Evolutionary conservation across 1,140 invertebrate species (phyloP).

Genomic region (Brachionus rotundiformis): DNA sequence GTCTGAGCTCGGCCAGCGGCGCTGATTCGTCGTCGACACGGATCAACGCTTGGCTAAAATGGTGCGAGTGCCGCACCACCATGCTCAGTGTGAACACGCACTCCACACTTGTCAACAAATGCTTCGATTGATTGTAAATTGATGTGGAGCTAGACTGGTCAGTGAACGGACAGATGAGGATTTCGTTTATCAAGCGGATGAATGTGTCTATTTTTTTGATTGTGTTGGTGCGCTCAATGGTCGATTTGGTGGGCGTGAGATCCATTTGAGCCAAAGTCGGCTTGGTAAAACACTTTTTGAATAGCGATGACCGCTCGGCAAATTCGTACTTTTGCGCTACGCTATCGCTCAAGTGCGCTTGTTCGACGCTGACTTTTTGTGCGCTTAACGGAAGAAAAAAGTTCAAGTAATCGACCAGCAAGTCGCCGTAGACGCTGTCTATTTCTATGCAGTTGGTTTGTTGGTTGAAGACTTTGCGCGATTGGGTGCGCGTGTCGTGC

Average conservation of each 20-base stretch:
- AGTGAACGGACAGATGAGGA: not conserved
- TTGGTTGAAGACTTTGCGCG: conserved; percentile 25
- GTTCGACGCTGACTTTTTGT: not conserved
- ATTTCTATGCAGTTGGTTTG: not conserved
- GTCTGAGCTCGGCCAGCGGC: not conserved
- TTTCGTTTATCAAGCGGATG: conserved; percentile 7
- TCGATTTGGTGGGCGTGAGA: not conserved
- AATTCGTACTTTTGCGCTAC: not conserved
- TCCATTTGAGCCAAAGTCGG: not conserved
- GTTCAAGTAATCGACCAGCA: conserved; percentile 24
- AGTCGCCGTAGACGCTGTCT: conserved; percentile 26
- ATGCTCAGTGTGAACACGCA: conserved; percentile 17
- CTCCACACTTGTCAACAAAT: not conserved
- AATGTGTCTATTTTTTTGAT: conserved; percentile 2
- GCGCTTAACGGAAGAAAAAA: conserved; percentile 19
- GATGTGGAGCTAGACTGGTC: not conserved
- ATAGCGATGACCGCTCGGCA: not conserved
- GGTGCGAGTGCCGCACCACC: conserved; percentile 19
- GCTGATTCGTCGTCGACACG: not conserved
- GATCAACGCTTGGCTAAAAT: not conserved
- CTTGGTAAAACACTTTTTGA: conserved; percentile 3
- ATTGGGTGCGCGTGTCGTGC: conserved; percentile 11
- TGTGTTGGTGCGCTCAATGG: not conserved
- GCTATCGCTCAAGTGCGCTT: not conserved
- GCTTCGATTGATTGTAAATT: not conserved